phyloP scores from a whole-genome alignment of 2,113 vertebrate genomes.

The Terrapene triunguis region DNA sequence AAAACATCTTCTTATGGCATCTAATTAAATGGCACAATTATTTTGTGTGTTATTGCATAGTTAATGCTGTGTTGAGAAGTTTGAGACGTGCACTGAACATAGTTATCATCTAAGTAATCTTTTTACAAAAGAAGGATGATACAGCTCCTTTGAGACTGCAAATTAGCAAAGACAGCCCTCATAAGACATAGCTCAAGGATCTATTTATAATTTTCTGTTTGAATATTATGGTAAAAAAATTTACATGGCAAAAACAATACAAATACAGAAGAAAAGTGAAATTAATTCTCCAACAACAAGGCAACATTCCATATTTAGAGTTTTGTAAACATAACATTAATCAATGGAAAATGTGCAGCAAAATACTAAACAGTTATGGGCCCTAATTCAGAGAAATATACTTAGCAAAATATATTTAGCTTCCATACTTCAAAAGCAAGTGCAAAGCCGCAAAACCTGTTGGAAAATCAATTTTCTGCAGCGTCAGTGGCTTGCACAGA shows the following conservation, averaged over 20 bases:
- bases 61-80: neutral
- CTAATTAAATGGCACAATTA: neutral
- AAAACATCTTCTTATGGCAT: neutral
- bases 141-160: neutral
- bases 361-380: slow-evolving; percentile 38
- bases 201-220: slow-evolving; percentile 17
- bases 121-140: neutral
- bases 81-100: neutral
- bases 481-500: slow-evolving; percentile 37
- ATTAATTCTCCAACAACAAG: slow-evolving; percentile 45
- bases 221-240: neutral
- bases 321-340: slow-evolving; percentile 68
- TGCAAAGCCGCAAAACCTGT: slow-evolving; percentile 62
- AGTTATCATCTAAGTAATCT: neutral
- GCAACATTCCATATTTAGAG: slow-evolving; percentile 49
- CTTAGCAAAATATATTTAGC: slow-evolving; percentile 55
- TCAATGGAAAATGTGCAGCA: slow-evolving; percentile 66
- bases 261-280: slow-evolving; percentile 41
- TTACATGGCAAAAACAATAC: slow-evolving; percentile 15
- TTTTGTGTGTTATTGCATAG: neutral
- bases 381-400: slow-evolving; percentile 66
- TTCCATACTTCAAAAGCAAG: slow-evolving; percentile 70
- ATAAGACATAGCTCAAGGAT: neutral
- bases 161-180: neutral
- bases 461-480: slow-evolving; percentile 72